phyloP scores from a whole-genome alignment of 2,113 vertebrate species.

The Antidorcas marsupialis region DNA sequence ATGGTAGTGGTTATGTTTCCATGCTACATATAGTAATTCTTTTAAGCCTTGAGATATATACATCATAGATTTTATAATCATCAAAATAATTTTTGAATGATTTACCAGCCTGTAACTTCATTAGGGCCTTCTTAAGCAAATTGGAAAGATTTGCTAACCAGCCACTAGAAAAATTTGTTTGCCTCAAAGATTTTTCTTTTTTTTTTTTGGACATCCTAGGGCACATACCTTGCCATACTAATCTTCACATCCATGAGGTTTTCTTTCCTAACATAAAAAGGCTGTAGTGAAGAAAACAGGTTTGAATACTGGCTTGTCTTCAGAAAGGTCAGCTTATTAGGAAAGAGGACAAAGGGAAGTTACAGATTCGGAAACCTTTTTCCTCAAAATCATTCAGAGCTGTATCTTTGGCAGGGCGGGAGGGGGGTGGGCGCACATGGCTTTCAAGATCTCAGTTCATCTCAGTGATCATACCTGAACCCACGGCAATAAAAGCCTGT shows the following conservation, averaged over 20 bases:
- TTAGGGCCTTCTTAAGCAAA: background rate
- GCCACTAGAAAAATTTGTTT: background rate
- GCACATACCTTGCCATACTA: background rate
- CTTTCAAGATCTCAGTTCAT: background rate
- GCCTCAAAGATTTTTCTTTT: background rate
- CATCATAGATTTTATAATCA: background rate
- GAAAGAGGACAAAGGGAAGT: background rate
- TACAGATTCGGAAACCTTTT: background rate
- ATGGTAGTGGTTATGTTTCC: background rate
- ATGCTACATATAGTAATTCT: background rate
- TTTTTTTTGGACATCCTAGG: background rate
- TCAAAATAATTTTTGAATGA: background rate
- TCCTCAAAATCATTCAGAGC: background rate
- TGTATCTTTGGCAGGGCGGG: background rate
- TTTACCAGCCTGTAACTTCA: background rate
- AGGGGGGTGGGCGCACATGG: background rate
- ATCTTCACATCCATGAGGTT: background rate
- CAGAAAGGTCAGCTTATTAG: background rate
- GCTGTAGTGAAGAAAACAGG: background rate
- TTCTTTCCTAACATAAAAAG: background rate
- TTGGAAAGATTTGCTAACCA: background rate
- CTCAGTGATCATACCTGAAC: background rate
- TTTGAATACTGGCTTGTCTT: background rate
- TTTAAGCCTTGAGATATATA: background rate
- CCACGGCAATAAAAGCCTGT: background rate